phyloP scores from a whole-genome alignment of 1,140 invertebrate species.

The Camponotus vicinus region DNA sequence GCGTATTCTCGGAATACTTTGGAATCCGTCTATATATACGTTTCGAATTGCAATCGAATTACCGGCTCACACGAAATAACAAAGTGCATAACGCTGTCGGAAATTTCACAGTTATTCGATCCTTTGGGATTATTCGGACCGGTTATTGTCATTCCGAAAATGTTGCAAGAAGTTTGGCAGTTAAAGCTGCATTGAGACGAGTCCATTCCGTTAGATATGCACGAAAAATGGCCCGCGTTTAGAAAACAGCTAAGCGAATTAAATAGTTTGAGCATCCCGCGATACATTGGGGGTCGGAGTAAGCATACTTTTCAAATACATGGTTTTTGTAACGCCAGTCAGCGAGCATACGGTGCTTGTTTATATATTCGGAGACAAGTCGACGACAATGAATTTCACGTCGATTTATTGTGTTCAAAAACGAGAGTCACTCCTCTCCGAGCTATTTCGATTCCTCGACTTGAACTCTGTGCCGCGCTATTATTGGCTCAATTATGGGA shows the following conservation, averaged over 20 bases:
- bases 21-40: too few relatives aligned
- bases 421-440: conserved; percentile 68
- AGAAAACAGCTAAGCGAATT: background rate
- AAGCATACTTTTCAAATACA: conserved; percentile 32
- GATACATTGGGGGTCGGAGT: too few relatives aligned
- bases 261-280: too few relatives aligned
- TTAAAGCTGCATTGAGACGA: background rate
- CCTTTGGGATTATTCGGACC: background rate
- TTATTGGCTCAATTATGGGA: conserved; percentile 67
- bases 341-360: conserved; percentile 66
- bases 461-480: conserved; percentile 75
- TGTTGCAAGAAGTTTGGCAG: background rate
- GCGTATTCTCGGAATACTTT: too few relatives aligned
- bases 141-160: background rate
- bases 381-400: conserved; percentile 3
- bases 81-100: background rate
- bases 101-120: background rate
- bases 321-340: conserved; percentile 67
- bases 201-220: background rate
- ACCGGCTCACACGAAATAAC: background rate
- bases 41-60: too few relatives aligned
- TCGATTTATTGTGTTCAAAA: conserved; percentile 74
- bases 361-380: conserved; percentile 58
- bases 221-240: background rate
- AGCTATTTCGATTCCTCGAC: conserved; percentile 67